Conservation (phyloP, 2,888 invertebrate genomes). For the Pediacus dermestoides region DNA sequence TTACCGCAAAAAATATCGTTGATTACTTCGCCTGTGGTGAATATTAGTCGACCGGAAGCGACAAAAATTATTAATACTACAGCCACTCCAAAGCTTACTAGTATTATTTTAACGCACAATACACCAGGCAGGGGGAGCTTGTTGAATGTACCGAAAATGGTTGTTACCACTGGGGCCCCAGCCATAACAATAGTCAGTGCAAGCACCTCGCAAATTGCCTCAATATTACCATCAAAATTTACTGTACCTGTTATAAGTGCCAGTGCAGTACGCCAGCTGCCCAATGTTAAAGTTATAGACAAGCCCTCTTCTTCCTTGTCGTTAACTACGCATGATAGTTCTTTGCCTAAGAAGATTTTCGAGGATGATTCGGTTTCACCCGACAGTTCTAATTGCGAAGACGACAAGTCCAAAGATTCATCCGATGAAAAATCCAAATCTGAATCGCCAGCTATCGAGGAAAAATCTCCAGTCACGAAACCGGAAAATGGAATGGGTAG, state of each 20-base stretch:
- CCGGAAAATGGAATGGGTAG: background rate
- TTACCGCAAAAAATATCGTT: slow-evolving; percentile 34
- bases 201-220: slow-evolving; percentile 45
- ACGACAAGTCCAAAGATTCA: slow-evolving; percentile 44
- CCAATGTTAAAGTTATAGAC: slow-evolving; percentile 51
- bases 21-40: slow-evolving; percentile 32
- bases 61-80: slow-evolving; percentile 30
- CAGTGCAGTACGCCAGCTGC: slow-evolving; percentile 47
- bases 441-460: slow-evolving; percentile 29
- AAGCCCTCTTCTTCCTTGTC: slow-evolving; percentile 50
- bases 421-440: slow-evolving; percentile 38
- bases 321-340: slow-evolving; percentile 58
- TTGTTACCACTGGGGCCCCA: slow-evolving; percentile 40
- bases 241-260: slow-evolving; percentile 49
- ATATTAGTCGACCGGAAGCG: slow-evolving; percentile 19
- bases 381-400: slow-evolving; percentile 51
- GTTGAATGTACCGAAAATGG: slow-evolving; percentile 40
- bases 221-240: slow-evolving; percentile 44
- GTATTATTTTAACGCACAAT: slow-evolving; percentile 42
- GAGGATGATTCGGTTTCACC: slow-evolving; percentile 65
- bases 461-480: slow-evolving; percentile 21
- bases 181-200: slow-evolving; percentile 47
- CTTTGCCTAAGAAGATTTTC: slow-evolving; percentile 64
- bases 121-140: slow-evolving; percentile 36
- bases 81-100: slow-evolving; percentile 35